phyloP scores from a whole-genome alignment of 1,140 invertebrate genomes.

The Tetragnatha versicolor region DNA sequence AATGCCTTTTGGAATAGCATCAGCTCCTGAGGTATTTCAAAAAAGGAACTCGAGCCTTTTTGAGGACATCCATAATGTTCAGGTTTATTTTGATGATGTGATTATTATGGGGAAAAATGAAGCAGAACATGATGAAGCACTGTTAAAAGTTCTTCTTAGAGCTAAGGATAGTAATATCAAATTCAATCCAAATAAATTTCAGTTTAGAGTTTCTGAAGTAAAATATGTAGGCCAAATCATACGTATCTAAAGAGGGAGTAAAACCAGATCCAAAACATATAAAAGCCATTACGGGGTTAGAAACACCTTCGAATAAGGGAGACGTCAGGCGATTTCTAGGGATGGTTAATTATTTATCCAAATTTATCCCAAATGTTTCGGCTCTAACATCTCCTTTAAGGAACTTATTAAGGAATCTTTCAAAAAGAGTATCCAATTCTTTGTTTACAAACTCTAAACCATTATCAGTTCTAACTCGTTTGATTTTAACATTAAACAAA shows the following conservation, averaged over 20 bases:
- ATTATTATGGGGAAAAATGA: slow-evolving; percentile 59
- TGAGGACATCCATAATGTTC: slow-evolving; percentile 55
- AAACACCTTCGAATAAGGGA: slow-evolving; percentile 18
- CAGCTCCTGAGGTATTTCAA: slow-evolving; percentile 14
- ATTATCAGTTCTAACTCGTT: neutral
- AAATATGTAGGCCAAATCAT: slow-evolving; percentile 51
- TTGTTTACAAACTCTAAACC: slow-evolving; percentile 4
- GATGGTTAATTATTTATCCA: slow-evolving; percentile 40
- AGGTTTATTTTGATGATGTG: slow-evolving; percentile 62
- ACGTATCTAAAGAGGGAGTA: slow-evolving; percentile 13
- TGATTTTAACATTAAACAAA: neutral
- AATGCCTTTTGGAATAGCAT: slow-evolving; percentile 61
- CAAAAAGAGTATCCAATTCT: neutral
- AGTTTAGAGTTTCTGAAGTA: slow-evolving; percentile 24
- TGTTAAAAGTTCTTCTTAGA: slow-evolving; percentile 61
- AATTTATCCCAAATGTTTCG: slow-evolving; percentile 37
- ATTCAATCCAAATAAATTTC: slow-evolving; percentile 63
- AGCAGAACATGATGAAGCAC: slow-evolving; percentile 59
- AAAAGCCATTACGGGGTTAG: slow-evolving; percentile 58
- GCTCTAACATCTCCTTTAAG: slow-evolving; percentile 28
- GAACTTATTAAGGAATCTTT: slow-evolving; percentile 1
- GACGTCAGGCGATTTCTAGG: slow-evolving; percentile 38
- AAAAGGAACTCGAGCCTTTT: slow-evolving; percentile 10
- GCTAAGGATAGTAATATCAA: slow-evolving; percentile 60
- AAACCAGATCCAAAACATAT: slow-evolving; percentile 63